Conservation (phyloP, 2,888 invertebrate species). For the Caenorhabditis sp. region DNA sequence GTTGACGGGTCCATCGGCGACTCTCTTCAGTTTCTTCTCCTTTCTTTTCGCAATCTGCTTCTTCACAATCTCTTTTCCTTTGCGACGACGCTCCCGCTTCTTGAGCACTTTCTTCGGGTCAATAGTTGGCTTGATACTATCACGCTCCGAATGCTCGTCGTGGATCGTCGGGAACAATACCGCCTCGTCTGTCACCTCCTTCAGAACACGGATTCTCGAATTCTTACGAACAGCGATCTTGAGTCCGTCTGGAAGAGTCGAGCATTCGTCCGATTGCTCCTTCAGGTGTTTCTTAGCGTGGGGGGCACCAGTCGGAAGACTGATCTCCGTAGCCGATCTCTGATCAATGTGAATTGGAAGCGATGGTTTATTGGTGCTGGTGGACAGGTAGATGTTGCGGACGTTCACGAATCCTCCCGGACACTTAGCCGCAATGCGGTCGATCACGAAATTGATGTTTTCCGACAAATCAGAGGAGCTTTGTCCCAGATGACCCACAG, state of each 20-base stretch:
- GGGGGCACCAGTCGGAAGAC: slow-evolving; percentile 34
- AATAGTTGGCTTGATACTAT: slow-evolving; percentile 65
- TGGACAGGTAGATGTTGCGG: slow-evolving; percentile 64
- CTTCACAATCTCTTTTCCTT: slow-evolving; percentile 40
- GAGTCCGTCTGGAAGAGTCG: slow-evolving; percentile 74
- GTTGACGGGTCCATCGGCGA: slow-evolving; percentile 16
- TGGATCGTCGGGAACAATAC: slow-evolving; percentile 65
- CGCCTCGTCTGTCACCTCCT: slow-evolving; percentile 52
- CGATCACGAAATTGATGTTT: slow-evolving; percentile 62
- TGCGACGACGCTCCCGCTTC: slow-evolving; percentile 50
- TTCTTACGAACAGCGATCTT: slow-evolving; percentile 65
- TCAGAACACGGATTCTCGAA: slow-evolving; percentile 62
- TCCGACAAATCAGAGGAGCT: slow-evolving; percentile 61
- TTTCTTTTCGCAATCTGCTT: slow-evolving; percentile 33
- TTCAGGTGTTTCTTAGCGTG: slow-evolving; percentile 37
- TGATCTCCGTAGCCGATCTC: slow-evolving; percentile 57
- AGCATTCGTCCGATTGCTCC: slow-evolving; percentile 67
- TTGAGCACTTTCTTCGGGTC: slow-evolving; percentile 56
- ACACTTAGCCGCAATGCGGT: slow-evolving; percentile 56
- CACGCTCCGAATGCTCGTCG: slow-evolving; percentile 57
- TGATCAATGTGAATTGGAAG: slow-evolving; percentile 71
- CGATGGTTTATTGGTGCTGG: slow-evolving; percentile 45
- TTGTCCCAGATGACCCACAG: slow-evolving; percentile 70
- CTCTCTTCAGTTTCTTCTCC: slow-evolving; percentile 38
- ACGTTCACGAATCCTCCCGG: slow-evolving; percentile 76